Conservation (phyloP, 2,113 vertebrate species). For the Gila orcuttii region DNA sequence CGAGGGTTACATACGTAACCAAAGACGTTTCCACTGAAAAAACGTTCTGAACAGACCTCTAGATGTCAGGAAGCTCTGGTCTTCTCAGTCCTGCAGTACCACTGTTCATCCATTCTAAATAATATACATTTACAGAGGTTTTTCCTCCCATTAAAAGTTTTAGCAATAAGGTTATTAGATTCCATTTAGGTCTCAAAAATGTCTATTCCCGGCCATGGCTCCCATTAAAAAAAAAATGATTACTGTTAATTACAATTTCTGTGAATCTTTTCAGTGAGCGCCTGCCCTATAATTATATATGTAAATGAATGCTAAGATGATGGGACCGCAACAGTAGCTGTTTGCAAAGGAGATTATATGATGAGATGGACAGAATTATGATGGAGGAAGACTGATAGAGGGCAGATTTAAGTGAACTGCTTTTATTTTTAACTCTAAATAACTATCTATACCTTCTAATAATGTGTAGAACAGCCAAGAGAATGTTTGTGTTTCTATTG, state of each 20-base stretch:
- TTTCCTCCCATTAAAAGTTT: slow-evolving; percentile 55
- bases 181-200: slow-evolving; percentile 76
- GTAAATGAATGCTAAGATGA: slow-evolving; percentile 75
- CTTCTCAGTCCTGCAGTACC: no score
- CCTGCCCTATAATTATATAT: slow-evolving; percentile 78
- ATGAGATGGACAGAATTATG: slow-evolving; percentile 63
- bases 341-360: slow-evolving; percentile 28
- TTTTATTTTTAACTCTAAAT: slow-evolving; percentile 47
- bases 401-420: slow-evolving; percentile 12
- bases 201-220: slow-evolving; percentile 74
- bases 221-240: slow-evolving; percentile 80
- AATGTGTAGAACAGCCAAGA: slow-evolving; percentile 1
- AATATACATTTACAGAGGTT: not conserved
- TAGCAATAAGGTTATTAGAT: slow-evolving; percentile 68
- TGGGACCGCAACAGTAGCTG: slow-evolving; percentile 54
- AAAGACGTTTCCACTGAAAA: not conserved
- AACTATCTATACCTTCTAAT: slow-evolving; percentile 9
- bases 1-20: no score
- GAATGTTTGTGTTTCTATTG: not conserved
- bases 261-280: slow-evolving; percentile 81
- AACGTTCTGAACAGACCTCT: not conserved
- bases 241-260: slow-evolving; percentile 86
- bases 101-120: slow-evolving; percentile 30
- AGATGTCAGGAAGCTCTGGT: not conserved
- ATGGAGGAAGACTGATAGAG: slow-evolving; percentile 62